Base-by-base conservation (phyloP, 2,888 invertebrate species). In the Andrena flavipes region DNA sequence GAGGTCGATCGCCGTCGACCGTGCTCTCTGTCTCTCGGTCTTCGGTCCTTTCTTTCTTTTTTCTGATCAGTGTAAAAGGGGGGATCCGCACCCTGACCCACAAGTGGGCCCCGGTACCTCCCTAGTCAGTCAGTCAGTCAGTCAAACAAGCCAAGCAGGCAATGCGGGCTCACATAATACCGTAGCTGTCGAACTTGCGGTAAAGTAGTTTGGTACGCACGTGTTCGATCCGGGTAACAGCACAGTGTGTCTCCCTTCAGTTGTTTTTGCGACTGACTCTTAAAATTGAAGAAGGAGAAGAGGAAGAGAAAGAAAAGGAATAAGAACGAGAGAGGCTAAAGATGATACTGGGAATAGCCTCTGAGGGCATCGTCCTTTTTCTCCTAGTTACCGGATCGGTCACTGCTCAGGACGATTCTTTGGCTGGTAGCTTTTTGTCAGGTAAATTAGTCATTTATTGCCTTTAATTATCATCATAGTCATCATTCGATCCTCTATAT, bases 371-470 rank as follows among this genome's bases (percentile, higher is more conserved):
- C 82, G 82, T 91, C 84, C 88, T 90, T 87, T 70, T 88, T 75
- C 81, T 90, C 54, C 63, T 85, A 76, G 74, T 90, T 71, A 77
- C 87, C 84, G 79, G 88, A 72, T 78, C 87, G 72, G 88, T 89
- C 75, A 75, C 83, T 73, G 91, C 91, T 59, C 94, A 94, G 90
- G 94, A 95, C 87, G 97, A 97, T 89, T 97, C 97, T 68, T 95
- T 97, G 92, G 97, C 97, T 83, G 97, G 97, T 91, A 97, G 97
- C 91, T 97, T 97, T 94, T 95, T 98, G 75, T 97, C 97, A 94
- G 97, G 97, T 97, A 95, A 88, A 56, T 67, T 16, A 33, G 48
- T 7, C 2, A 35, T 65, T 30, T 29, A 13, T 56, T 23, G 30
- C 10, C 13, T 29, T 0, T 13, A 13, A 5, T 49, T 59, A 23